A percentile compares a stretch with the other conserved stretches of the same genome.
Conservation (phyloP, 2,888 invertebrate genomes). For the Apoderus coryli region DNA sequence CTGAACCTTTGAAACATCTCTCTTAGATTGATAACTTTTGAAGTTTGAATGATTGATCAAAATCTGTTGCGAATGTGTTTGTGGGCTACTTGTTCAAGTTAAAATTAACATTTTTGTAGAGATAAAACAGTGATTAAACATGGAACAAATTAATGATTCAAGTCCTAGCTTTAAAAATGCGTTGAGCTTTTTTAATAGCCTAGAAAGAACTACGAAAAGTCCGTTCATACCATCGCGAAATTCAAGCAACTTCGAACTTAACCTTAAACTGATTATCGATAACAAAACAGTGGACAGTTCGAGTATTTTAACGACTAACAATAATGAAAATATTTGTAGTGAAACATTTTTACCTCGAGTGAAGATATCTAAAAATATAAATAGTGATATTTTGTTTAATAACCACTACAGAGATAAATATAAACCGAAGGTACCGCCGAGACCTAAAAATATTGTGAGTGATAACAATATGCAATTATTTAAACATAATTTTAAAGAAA, state of each 20-base stretch:
- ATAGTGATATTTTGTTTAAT: not conserved
- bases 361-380: slow-evolving; percentile 10
- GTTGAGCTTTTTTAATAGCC: slow-evolving; percentile 15
- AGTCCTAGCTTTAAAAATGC: slow-evolving; percentile 15
- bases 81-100: too few species aligned
- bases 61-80: too few species aligned
- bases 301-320: slow-evolving; percentile 11
- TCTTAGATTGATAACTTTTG: too few species aligned
- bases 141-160: too few species aligned
- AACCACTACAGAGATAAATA: not conserved
- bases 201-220: slow-evolving; percentile 12
- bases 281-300: slow-evolving; percentile 12
- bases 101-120: too few species aligned
- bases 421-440: slow-evolving; percentile 1
- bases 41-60: too few species aligned
- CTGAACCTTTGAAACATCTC: too few species aligned
- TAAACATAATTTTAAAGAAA: slow-evolving; percentile 9
- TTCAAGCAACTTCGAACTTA: slow-evolving; percentile 15
- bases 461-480: too few species aligned
- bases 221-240: slow-evolving; percentile 13
- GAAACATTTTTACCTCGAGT: slow-evolving; percentile 15
- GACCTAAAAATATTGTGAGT: slow-evolving; percentile 2
- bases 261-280: slow-evolving; percentile 16
- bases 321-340: too few species aligned
- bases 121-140: too few species aligned